Evolutionary conservation across 1,140 invertebrate species (phyloP), one percentile per base, ranked within the genome.

Genomic region (Drosophila simulans): DNA sequence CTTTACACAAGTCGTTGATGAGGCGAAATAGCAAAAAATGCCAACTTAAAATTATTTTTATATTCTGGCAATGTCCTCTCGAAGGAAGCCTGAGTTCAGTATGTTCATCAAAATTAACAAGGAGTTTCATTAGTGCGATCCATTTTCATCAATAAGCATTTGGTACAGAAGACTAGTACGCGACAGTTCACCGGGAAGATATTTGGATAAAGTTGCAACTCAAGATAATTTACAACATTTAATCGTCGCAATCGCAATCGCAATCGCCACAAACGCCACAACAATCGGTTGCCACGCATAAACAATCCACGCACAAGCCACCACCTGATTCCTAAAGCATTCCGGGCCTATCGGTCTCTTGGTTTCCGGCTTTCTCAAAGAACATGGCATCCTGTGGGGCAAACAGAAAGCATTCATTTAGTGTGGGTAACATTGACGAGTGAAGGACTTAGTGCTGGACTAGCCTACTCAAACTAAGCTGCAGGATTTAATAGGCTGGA

Each of bases 371-470:
- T 83, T 94, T 94, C 70, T 96, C 95, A 80, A 96, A 96, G 93
- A 95, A 96, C 95, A 96, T 95, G 60, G 94, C 95, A 92, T 96
- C 95, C 95, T 96, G 92, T 69, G 94, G 94, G 69, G 72, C 71
- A 92, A 77, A 49, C 17, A 1, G 27, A 8, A 35, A 4, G 13
- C 43, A 43, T 8, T 27, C 3, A 39, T 31, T 51, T 17, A 27
- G 12, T 8, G 15, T 0, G 1, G 0, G 40, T 43, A 48, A 4
- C 0, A 43, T 10, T 3, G 1, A n/a, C 2, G 3, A n/a, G 5
- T 25, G 0, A 40, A 31, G 34, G 12, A 31, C 11, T 12, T 20
- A 5, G 12, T 49, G 53, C 76, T 13, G 22, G 31, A 39, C 22
- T 66, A 83, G 64, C 75, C 42, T 51, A 62, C 15, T 57, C 31